Evolutionary conservation across 2,797 vertebrate genomes (phyloP), one percentile per base, ranked within the genome.

Genomic region (Bradypodion pumilum): DNA sequence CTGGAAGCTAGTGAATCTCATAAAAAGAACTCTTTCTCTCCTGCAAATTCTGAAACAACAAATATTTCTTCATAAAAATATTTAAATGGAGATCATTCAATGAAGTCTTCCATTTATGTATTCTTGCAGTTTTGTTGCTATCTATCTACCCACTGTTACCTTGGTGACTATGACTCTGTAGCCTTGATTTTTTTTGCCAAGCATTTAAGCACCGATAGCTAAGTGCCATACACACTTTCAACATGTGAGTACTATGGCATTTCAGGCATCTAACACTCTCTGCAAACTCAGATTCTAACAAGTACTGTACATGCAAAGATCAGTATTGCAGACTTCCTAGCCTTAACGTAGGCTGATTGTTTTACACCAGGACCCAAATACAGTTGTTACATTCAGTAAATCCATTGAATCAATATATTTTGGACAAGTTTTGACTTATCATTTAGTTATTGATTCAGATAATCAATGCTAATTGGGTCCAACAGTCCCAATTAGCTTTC

Each of bases 161-260:
- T 81, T 72, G 73, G 73, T 81, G 84, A 85, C 78, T 69, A 68
- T 78, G 40, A 63, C 32, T 68, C 66, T 60, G n/a, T 75, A 81
- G 81, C 84, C 78, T 81, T 68, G 78, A 62, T 70, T 76, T 60
- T n/a, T n/a, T 60, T 80, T 73, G 25, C 32, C n/a, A 6, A 75
- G 78, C 40, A 46, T 29, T 52, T 66, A 35, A 59, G 40, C 73
- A 46, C 32, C 62, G 63, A 56, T 69, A 44, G 5, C 52, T 70
- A 80, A 59, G 25, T 35, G 12, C n/a, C 52, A 80, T 60, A 32
- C 25, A 46, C 74, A 44, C 16, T 70, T 81, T 62, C 23, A 29
- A 32, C 37, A 81, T 75, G 25, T 8, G 49, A 85, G 37, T 4
- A 1, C 25, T 37, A n/a, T 37, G 7, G 68, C n/a, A 32, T 79